Base-by-base conservation (phyloP, 2,113 vertebrate species). In the Mobula hypostoma region DNA sequence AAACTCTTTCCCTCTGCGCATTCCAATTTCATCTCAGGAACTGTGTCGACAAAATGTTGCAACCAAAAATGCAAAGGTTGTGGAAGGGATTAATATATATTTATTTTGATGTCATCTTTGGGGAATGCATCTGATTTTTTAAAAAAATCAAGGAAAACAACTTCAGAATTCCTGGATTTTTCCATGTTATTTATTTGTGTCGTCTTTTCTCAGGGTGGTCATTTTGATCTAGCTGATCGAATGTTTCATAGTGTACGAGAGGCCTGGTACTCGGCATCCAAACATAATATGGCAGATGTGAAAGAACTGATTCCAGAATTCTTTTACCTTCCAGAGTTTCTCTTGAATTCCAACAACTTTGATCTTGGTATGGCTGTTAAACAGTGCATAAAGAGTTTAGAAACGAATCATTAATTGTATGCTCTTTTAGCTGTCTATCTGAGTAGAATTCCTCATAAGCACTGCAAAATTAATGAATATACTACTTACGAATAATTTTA, bases 281-380 rank as follows among this genome's bases (percentile, higher is more conserved):
- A 99, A 95, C 99, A 99, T 97, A 99, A 99, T 97, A 99, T 99
- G 99, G 99, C 99, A 2, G 99, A 99, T 0, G 99, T 99, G 2
- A 99, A 99, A 95, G 99, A 99, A 95, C 98, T 99, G 87, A 99
- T 99, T 95, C 99, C 99, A 0, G 99, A 99, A 96, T 99, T 99
- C 96, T 99, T 99, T 96, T 99, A 99, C 95, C 97, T 99, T 94
- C 99, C 99, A 0, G 99, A 99, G 95, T 99, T 99, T 95, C 94
- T 99, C 94, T 98, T 99, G 94, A 99, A 99, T 95, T 98, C 98
- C 94, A 99, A 99, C 95, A 99, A 99, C 95, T 99, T 99, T 94
- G 99, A 99, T 95, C 96, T 99, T 85, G 99, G 99, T 99, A 95
- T 8, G 97, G 85, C 94, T 88, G 15, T 36, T 36, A 17, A 32